A percentile compares a stretch with the other conserved stretches of the same genome.
These are phyloP conservation scores for Drosophila kanapiae DNA, from an alignment of 1,140 invertebrate species.

Conservation along the genomic window DNA sequence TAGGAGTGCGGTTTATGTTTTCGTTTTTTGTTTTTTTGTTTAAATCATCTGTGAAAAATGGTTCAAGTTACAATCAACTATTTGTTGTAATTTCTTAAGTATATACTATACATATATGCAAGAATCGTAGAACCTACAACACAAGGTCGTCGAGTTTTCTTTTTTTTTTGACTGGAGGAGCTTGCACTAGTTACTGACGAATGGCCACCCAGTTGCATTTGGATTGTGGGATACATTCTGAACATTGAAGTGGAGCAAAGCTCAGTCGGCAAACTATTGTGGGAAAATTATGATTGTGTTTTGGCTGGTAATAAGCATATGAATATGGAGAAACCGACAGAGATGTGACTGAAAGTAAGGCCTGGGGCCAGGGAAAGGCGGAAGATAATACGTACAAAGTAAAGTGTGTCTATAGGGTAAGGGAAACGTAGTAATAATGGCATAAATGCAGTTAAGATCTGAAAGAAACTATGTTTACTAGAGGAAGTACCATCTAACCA, in stretches of 20 bases:
- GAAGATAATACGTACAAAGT: background rate
- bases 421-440: background rate
- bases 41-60: background rate
- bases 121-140: too few relatives aligned
- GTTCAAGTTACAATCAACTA: background rate
- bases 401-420: conserved; percentile 4
- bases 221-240: conserved; percentile 48
- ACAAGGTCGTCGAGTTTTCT: conserved; percentile 1
- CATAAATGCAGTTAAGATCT: background rate
- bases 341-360: conserved; percentile 16
- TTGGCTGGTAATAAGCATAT: background rate
- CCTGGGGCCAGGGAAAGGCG: conserved; percentile 1
- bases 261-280: conserved; percentile 20
- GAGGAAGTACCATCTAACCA: background rate
- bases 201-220: conserved; percentile 40
- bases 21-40: too few relatives aligned
- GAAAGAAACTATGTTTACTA: conserved; percentile 5
- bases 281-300: conserved; percentile 38
- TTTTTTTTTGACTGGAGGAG: background rate
- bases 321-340: conserved; percentile 14
- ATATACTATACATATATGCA: background rate
- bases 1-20: too few relatives aligned
- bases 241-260: conserved; percentile 11
- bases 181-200: conserved; percentile 5
- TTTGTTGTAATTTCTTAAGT: background rate